Base-by-base conservation (phyloP, 2,888 invertebrate species). In the Tyria jacobaeae region DNA sequence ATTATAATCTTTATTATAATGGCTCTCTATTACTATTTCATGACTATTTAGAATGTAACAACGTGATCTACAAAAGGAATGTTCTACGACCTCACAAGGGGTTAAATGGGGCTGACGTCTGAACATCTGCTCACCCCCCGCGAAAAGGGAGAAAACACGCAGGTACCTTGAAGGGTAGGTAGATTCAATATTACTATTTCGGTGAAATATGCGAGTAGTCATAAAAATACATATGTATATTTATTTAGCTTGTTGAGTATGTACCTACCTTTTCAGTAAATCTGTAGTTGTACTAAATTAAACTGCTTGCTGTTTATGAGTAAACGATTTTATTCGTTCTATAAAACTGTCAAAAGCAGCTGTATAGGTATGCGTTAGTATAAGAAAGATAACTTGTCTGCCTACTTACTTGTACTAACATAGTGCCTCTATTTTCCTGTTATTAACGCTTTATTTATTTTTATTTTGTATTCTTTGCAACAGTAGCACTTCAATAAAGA, bases 61-160 rank as follows among this genome's bases (percentile, higher is more conserved):
- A 55, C 50, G 44, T 55, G 60, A 60, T 60, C 55, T 51, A 41
- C 53, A 59, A 51, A 55, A 55, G 49, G 37, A 49, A 39, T 63
- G 55, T 58, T 57, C 41, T 50, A 48, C 50, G 47, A 56, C n/a
- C 17, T 48, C 39, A 35, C 25, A 53, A 64, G 55, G 63, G 63
- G 63, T 44, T 60, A 48, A 64, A 49, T 41, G 39, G 37, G 51
- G 56, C 47, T 55, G 58, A 47, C 56, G 52, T 56, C 41, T 60
- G 51, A 64, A 56, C 63, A 64, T 64, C 59, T 56, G 59, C 56
- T 60, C 52, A 25, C 52, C 56, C 63, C 34, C 51, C 44, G 57
- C 34, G 48, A 37, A 17, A 44, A 39, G 51, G 56, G 27, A 37
- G 48, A 49, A 55, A 35, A n/a, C 55, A 52, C 54, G 58, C 62